These are phyloP conservation scores for Saturnia japonica DNA, from an alignment of 2,888 invertebrate species.

Conservation along the genomic window DNA sequence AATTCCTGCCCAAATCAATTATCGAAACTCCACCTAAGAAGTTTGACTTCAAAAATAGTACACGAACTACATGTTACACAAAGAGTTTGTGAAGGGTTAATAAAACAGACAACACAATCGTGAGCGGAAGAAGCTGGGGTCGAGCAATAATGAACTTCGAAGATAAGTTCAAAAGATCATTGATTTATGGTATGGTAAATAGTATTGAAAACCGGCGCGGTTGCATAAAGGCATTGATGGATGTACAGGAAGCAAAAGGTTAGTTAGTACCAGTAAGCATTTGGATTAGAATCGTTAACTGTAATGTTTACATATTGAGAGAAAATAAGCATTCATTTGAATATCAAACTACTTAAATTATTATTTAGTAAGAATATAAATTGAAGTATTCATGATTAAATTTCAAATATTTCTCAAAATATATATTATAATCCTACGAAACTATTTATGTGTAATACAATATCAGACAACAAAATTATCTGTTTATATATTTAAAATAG, in stretches of 20 bases:
- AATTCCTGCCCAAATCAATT: too few species aligned
- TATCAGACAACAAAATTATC: not conserved
- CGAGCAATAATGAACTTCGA: constrained; percentile 9
- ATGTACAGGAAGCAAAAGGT: constrained; percentile 10
- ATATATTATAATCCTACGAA: too few species aligned
- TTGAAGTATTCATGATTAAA: too few species aligned
- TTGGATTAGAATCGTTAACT: not conserved
- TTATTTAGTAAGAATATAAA: too few species aligned
- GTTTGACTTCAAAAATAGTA: too few species aligned
- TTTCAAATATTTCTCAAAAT: too few species aligned
- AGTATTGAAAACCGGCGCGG: not conserved
- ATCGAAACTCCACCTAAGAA: too few species aligned
- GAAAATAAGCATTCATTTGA: too few species aligned
- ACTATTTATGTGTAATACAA: too few species aligned
- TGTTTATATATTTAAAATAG: not conserved
- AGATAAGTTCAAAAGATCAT: constrained; percentile 8
- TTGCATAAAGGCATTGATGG: constrained; percentile 10
- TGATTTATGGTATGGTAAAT: constrained; percentile 13
- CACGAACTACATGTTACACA: not conserved
- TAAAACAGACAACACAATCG: not conserved
- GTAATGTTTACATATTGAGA: too few species aligned
- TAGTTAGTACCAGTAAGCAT: not conserved
- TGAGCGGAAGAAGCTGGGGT: constrained; percentile 8
- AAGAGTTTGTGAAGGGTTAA: not conserved
- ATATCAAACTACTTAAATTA: too few species aligned